These are phyloP conservation scores for Danaus melanippus DNA, from an alignment of 1,140 invertebrate species.

Conservation along the genomic window DNA sequence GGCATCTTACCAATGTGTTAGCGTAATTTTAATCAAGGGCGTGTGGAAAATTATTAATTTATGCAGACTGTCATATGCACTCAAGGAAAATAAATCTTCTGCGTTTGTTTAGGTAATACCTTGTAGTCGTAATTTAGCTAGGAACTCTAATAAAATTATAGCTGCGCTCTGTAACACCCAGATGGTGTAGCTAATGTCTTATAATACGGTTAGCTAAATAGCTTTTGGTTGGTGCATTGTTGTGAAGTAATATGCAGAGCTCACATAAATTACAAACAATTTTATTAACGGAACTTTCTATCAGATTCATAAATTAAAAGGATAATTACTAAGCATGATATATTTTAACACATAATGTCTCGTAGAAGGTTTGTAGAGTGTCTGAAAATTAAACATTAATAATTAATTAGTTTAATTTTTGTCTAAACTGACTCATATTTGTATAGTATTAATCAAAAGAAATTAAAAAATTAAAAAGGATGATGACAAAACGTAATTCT, in stretches of 20 bases:
- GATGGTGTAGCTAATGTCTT: conserved; percentile 32
- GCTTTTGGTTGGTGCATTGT: conserved; percentile 16
- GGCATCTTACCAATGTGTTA: conserved; percentile 61
- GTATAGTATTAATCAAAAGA: no score
- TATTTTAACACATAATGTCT: no score
- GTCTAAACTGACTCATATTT: no score
- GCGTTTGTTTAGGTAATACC: conserved; percentile 48
- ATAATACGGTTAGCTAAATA: conserved; percentile 23
- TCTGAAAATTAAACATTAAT: no score
- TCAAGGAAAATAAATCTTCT: conserved; percentile 58
- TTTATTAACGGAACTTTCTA: no score
- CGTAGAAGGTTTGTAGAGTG: no score
- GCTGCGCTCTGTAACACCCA: conserved; percentile 18
- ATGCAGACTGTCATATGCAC: conserved; percentile 68
- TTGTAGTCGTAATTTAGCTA: conserved; percentile 33
- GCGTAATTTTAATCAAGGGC: conserved; percentile 69
- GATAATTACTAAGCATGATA: no score
- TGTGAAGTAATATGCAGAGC: conserved; percentile 12
- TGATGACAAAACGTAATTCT: no score
- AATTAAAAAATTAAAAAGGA: no score
- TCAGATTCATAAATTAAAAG: no score
- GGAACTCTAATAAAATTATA: conserved; percentile 29
- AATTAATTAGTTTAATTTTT: no score
- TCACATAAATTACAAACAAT: conserved; percentile 10
- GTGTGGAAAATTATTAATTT: conserved; percentile 66